Base-by-base conservation (phyloP, 2,113 vertebrate genomes). In the Tychaedon coryphoeus region DNA sequence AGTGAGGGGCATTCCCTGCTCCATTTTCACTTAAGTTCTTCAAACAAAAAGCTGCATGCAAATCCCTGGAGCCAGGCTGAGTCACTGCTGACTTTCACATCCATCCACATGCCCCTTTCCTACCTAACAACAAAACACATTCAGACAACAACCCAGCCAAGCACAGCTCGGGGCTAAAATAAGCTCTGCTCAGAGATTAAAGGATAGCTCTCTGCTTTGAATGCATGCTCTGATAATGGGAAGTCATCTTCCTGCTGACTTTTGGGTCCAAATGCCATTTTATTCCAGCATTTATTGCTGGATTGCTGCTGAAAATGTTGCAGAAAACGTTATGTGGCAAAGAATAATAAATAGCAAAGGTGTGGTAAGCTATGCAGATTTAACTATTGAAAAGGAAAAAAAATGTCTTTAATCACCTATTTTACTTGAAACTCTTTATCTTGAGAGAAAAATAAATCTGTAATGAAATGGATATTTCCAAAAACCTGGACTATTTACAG, bases 101-200 rank as follows among this genome's bases (percentile, higher is more conserved):
- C 92, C 79, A 88, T 79, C 50, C 88, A 57, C 64, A 42, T 33
- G 88, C 38, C 88, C 86, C 92, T 86, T 66, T 74, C 94, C 88
- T 72, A 93, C 93, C 92, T 74, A 90, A 93, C 92, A 86, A 95
- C 95, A 94, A 62, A 86, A 93, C 92, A 92, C 88, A 76, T 65
- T 28, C 92, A 91, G 61, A 74, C 62, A 93, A 83, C 96, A 84
- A 56, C 86, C 79, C 88, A 14, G 56, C 85, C 93, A 86, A 93
- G 93, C 93, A 50, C 88, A 77, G 93, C 90, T 96, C 76, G 0
- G 45, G 79, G 92, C 94, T 96, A 95, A 94, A 95, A 95, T 95
- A 95, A 92, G 92, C 96, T 90, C 79, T 67, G 76, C 69, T 45
- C 25, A 50, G 86, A 95, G 92, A 95, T 94, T 74, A 97, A 83